A percentile compares a stretch with the other conserved stretches of the same genome.
These are phyloP conservation scores for Electrona antarctica DNA, from an alignment of 2,113 vertebrate species.

Conservation along the genomic window DNA sequence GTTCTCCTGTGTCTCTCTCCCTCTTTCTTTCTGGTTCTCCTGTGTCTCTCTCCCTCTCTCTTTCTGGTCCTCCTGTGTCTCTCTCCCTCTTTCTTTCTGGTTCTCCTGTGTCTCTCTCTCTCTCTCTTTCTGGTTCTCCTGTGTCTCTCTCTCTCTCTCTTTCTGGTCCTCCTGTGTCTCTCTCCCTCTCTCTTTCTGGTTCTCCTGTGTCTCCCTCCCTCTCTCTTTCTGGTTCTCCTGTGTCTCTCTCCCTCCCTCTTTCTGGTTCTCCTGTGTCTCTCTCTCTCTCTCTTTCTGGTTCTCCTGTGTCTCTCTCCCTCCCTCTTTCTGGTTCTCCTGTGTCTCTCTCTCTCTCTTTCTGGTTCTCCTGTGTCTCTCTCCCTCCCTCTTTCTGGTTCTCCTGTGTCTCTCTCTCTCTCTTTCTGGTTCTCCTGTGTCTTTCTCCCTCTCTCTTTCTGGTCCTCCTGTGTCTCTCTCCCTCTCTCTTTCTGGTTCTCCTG, in stretches of 20 bases:
- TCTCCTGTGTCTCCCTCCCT: not conserved
- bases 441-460: not conserved
- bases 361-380: no score
- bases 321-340: no score
- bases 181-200: not conserved
- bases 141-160: not conserved
- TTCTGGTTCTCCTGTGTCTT: not conserved
- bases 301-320: not conserved
- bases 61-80: not conserved
- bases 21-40: not conserved
- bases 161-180: no score
- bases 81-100: not conserved
- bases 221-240: no score
- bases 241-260: not conserved
- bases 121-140: not conserved
- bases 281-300: not conserved
- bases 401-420: not conserved
- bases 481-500: no score
- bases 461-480: no score
- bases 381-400: not conserved
- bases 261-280: not conserved
- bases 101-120: no score
- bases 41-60: not conserved
- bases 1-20: no score
- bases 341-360: not conserved